These are phyloP conservation scores for Cataglyphis albicans DNA, from an alignment of 2,888 invertebrate genomes.

Conservation along the genomic window DNA sequence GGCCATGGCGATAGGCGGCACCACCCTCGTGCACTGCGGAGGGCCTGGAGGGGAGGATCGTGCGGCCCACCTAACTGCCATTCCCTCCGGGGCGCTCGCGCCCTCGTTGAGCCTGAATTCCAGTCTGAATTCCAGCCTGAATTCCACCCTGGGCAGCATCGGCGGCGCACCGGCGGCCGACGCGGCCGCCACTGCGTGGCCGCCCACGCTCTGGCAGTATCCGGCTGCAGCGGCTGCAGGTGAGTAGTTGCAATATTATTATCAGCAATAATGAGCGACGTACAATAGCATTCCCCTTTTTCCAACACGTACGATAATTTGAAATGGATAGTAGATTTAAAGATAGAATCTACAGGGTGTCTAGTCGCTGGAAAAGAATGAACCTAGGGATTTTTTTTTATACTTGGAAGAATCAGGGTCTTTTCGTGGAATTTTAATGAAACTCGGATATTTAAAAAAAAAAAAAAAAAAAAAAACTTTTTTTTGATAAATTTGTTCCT, in stretches of 20 bases:
- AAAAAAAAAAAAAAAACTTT: background rate
- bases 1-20: constrained; percentile 90
- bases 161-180: constrained; percentile 86
- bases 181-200: constrained; percentile 85
- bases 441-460: background rate
- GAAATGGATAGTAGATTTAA: background rate
- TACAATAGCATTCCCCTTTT: background rate
- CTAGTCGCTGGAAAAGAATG: too few species aligned
- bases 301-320: background rate
- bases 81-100: constrained; percentile 87
- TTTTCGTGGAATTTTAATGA: too few species aligned
- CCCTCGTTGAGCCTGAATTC: constrained; percentile 81
- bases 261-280: background rate
- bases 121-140: constrained; percentile 84
- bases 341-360: too few species aligned
- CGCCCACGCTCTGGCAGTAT: constrained; percentile 91
- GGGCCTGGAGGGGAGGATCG: constrained; percentile 88
- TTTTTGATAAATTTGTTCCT: too few species aligned
- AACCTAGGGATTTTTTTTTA: too few species aligned
- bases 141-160: constrained; percentile 85
- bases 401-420: too few species aligned
- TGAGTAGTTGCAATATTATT: constrained; percentile 45
- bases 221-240: constrained; percentile 84
- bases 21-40: constrained; percentile 89
- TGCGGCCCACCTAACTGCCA: constrained; percentile 86